phyloP scores from a whole-genome alignment of 23 tunicate species.

The Ciona savignyi region DNA sequence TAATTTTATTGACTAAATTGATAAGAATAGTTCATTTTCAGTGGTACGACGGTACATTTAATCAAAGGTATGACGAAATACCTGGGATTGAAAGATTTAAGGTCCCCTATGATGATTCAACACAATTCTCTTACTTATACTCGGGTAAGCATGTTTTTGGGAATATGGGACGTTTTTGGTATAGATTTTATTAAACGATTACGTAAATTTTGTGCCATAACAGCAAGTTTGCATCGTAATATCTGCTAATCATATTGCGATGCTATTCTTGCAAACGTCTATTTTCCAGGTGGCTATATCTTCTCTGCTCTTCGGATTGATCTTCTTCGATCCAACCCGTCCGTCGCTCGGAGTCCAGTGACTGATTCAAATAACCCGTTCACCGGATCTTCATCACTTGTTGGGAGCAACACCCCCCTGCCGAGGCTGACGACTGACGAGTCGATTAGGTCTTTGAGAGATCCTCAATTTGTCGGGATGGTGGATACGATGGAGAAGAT shows the following conservation, averaged over 20 bases:
- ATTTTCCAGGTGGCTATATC: slow-evolving; percentile 4
- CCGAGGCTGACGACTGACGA: not conserved
- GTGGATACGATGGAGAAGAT: slow-evolving; percentile 46
- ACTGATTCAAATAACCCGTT: not conserved
- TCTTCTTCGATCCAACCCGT: not conserved
- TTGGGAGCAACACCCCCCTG: slow-evolving; percentile 3
- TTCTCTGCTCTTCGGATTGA: slow-evolving; percentile 4
- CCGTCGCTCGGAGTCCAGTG: slow-evolving; percentile 14
- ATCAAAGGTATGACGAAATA: not conserved
- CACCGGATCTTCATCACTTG: not conserved
- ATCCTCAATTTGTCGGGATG: slow-evolving; percentile 64
- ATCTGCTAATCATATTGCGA: too few species aligned
- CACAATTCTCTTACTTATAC: not conserved
- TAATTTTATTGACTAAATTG: too few species aligned
- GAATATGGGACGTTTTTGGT: too few species aligned
- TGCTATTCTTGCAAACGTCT: too few species aligned
- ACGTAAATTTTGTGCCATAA: too few species aligned
- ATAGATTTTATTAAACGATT: too few species aligned
- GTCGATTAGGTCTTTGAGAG: not conserved
- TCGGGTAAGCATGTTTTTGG: too few species aligned
- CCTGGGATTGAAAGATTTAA: not conserved
- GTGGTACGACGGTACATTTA: not conserved
- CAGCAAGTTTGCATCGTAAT: too few species aligned
- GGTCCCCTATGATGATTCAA: not conserved
- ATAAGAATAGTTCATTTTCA: not conserved